Conservation (phyloP, 2,888 invertebrate species). For the Eumerus sabulonum region DNA sequence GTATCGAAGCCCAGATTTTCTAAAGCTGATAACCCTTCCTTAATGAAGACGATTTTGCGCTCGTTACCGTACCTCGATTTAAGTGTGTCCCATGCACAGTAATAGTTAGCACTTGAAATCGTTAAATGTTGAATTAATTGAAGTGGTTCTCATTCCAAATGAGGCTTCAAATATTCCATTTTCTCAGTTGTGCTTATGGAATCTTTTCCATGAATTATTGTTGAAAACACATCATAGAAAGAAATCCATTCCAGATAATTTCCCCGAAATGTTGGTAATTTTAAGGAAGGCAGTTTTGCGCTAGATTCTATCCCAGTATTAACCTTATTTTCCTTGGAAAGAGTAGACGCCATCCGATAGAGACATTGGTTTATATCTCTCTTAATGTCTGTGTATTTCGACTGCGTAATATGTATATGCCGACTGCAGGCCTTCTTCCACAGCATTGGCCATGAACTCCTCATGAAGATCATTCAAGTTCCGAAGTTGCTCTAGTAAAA, state of each 20-base stretch:
- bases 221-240: no score
- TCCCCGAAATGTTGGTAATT: neutral
- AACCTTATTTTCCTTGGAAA: no score
- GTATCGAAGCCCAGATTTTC: no score
- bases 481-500: no score
- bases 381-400: no score
- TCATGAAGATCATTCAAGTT: no score
- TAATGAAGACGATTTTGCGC: neutral
- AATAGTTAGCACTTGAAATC: slow-evolving; percentile 12
- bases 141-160: slow-evolving; percentile 18
- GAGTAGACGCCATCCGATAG: slow-evolving; percentile 10
- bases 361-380: slow-evolving; percentile 15
- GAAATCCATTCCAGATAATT: slow-evolving; percentile 23
- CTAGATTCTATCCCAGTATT: neutral
- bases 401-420: slow-evolving; percentile 3
- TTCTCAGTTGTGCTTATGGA: no score
- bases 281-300: neutral
- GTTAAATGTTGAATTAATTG: no score
- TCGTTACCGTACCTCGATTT: slow-evolving; percentile 7
- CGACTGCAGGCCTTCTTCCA: neutral
- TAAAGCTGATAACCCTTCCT: no score
- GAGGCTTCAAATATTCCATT: slow-evolving; percentile 20
- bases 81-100: slow-evolving; percentile 14
- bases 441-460: no score
- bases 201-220: no score